phyloP scores from a whole-genome alignment of 2,797 vertebrate genomes.

The Neoniphon sammara region DNA sequence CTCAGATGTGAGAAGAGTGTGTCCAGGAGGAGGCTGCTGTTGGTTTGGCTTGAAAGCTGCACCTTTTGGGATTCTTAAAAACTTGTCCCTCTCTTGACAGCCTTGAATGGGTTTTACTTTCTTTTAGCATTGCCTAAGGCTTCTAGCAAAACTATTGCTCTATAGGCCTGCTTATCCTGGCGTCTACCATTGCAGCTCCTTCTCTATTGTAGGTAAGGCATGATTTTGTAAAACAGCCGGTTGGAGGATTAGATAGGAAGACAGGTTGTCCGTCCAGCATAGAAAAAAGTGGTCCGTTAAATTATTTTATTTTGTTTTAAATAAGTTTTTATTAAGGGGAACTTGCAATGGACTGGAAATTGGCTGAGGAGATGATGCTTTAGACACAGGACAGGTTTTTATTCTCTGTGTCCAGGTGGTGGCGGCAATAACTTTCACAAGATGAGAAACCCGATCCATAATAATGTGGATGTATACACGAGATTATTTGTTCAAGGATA shows the following conservation, averaged over 20 bases:
- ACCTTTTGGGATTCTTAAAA: slow-evolving; percentile 51
- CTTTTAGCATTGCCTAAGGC: slow-evolving; percentile 18
- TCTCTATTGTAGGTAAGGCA: slow-evolving; percentile 3
- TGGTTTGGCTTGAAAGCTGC: slow-evolving; percentile 42
- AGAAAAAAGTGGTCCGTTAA: too few species aligned
- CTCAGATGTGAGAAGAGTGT: slow-evolving; percentile 43
- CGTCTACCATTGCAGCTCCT: not conserved
- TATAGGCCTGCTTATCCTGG: slow-evolving; percentile 6
- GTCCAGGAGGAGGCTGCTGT: slow-evolving; percentile 44
- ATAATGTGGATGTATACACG: slow-evolving; percentile 14
- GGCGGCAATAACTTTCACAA: slow-evolving; percentile 63
- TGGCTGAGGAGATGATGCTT: slow-evolving; percentile 2
- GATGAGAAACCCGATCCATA: slow-evolving; percentile 20
- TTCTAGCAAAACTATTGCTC: slow-evolving; percentile 21
- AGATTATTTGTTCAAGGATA: not conserved
- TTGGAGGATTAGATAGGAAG: too few species aligned
- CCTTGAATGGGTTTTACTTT: slow-evolving; percentile 29
- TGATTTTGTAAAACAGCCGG: not conserved
- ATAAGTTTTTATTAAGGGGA: not conserved
- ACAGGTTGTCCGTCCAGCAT: too few species aligned
- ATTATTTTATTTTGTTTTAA: slow-evolving; percentile 12
- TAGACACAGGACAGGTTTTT: slow-evolving; percentile 16
- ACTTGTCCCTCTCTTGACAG: slow-evolving; percentile 17
- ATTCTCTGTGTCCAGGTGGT: slow-evolving; percentile 48
- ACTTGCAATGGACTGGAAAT: slow-evolving; percentile 4